Percentiles rank a stretch among this genome's conserved stretches.
Conservation (phyloP, 2,797 vertebrate species). For the Gymnoscopelus microlampas region DNA sequence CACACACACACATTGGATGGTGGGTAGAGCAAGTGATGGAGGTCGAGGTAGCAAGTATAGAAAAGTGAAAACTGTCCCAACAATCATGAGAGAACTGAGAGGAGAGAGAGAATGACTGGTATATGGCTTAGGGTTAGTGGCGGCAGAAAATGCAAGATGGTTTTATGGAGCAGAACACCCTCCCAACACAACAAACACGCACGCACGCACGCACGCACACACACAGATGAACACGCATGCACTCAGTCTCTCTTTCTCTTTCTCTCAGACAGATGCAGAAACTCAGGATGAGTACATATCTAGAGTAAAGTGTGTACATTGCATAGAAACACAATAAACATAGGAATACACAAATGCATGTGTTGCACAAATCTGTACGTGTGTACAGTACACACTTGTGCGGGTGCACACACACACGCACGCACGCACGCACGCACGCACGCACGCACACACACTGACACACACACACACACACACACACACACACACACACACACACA, state of each 20-base stretch:
- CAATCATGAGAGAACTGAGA: conserved; percentile 30
- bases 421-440: neutral
- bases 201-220: conserved; percentile 8
- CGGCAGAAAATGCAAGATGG: conserved; percentile 35
- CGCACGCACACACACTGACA: conserved; percentile 1
- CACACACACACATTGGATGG: conserved; percentile 16
- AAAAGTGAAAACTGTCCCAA: conserved; percentile 33
- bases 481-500: conserved; percentile 10
- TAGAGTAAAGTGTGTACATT: no score
- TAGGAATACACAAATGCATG: no score
- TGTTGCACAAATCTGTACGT: no score
- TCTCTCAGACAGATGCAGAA: no score
- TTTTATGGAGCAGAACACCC: conserved; percentile 29
- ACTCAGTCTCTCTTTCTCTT: no score
- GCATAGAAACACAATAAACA: no score
- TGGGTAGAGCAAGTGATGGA: conserved; percentile 63
- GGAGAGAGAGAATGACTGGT: conserved; percentile 32
- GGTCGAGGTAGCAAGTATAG: conserved; percentile 31
- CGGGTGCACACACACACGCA: neutral
- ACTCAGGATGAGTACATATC: no score
- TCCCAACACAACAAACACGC: conserved; percentile 18
- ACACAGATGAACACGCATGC: neutral
- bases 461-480: neutral
- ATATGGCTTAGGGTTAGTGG: conserved; percentile 38
- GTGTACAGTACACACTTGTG: no score